These are phyloP conservation scores for Cettia cetti DNA, from an alignment of 2,113 vertebrate genomes.

Conservation along the genomic window DNA sequence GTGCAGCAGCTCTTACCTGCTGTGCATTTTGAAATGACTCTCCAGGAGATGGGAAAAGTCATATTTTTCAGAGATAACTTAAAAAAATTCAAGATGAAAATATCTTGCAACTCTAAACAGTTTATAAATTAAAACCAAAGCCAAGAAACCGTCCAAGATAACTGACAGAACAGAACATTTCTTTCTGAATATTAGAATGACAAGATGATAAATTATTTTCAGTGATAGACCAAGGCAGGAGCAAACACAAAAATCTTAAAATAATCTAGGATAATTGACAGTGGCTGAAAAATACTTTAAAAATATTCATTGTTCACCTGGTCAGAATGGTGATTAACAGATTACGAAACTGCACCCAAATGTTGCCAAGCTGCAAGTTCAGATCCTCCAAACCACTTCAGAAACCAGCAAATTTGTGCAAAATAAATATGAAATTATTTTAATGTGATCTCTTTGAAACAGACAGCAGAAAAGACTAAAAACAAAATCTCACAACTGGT, in stretches of 20 bases:
- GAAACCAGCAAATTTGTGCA: background rate
- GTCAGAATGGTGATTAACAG: background rate
- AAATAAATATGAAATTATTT: background rate
- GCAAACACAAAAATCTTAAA: background rate
- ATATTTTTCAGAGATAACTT: background rate
- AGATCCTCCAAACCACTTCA: background rate
- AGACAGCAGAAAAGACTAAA: background rate
- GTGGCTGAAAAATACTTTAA: background rate
- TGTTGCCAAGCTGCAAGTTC: background rate
- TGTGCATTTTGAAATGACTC: background rate
- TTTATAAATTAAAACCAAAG: background rate
- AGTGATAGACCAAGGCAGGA: background rate
- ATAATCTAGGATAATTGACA: background rate
- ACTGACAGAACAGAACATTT: background rate
- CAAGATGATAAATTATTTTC: background rate
- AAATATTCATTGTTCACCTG: background rate
- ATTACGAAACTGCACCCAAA: background rate
- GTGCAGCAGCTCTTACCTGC: background rate
- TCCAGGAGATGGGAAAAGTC: background rate
- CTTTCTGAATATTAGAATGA: background rate
- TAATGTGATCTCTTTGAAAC: background rate
- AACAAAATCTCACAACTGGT: background rate
- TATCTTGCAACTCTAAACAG: background rate
- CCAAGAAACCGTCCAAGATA: background rate
- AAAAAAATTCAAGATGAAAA: background rate